Conservation (phyloP, 2,113 vertebrate genomes). For the Typhlomys cinereus region DNA sequence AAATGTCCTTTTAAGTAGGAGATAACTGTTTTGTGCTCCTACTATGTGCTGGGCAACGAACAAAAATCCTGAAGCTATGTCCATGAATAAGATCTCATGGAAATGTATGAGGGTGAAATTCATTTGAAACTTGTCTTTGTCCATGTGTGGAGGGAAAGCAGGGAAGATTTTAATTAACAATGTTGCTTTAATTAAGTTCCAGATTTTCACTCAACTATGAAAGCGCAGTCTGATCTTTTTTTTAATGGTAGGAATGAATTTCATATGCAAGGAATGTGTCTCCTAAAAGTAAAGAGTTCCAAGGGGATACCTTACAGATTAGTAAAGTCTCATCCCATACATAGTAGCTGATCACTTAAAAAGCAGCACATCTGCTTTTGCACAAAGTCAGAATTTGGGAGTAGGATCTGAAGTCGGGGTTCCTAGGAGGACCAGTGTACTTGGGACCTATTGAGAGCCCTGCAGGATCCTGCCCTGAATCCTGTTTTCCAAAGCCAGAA, state of each 20-base stretch:
- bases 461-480: neutral
- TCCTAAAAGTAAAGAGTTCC: neutral
- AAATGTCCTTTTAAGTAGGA: neutral
- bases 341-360: conserved; percentile 34
- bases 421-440: neutral
- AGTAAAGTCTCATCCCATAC: neutral
- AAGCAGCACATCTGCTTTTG: neutral
- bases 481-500: neutral
- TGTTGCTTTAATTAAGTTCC: conserved; percentile 24
- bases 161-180: neutral
- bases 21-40: neutral
- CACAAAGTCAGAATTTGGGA: neutral
- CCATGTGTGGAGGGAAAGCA: neutral
- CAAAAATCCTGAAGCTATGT: neutral
- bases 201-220: neutral
- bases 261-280: neutral
- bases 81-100: neutral
- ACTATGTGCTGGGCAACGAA: neutral
- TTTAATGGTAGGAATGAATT: neutral
- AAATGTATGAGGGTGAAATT: neutral
- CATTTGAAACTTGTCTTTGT: neutral
- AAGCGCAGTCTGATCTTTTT: neutral
- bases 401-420: neutral
- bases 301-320: neutral
- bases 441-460: neutral